A percentile compares a stretch with the other conserved stretches of the same genome.
phyloP scores from a whole-genome alignment of 2,888 invertebrate genomes.

The Cheilosia impressa region DNA sequence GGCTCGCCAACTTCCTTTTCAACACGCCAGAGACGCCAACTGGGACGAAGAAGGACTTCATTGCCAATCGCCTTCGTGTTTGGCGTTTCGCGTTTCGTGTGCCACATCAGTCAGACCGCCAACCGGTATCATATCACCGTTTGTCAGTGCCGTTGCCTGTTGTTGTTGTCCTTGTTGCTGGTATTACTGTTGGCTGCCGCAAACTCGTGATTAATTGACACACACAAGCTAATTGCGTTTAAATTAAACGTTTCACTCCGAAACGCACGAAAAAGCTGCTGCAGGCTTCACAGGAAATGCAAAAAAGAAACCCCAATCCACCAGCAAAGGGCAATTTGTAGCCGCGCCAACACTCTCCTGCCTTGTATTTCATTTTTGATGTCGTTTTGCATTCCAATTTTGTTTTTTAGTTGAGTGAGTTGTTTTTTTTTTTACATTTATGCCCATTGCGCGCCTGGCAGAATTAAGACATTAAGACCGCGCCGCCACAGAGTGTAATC shows the following conservation, averaged over 20 bases:
- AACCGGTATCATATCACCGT: constrained; percentile 73
- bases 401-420: constrained; percentile 20
- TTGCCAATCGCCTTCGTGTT: constrained; percentile 44
- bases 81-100: constrained; percentile 38
- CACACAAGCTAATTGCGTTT: constrained; percentile 76
- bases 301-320: constrained; percentile 12
- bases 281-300: constrained; percentile 67
- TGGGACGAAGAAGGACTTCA: constrained; percentile 55
- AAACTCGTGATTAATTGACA: constrained; percentile 74
- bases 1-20: constrained; percentile 47
- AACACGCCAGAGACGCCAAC: constrained; percentile 15
- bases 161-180: constrained; percentile 6
- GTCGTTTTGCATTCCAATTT: constrained; percentile 73
- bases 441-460: constrained; percentile 41
- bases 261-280: constrained; percentile 68
- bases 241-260: constrained; percentile 74
- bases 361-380: constrained; percentile 58
- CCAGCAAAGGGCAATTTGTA: constrained; percentile 64
- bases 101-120: constrained; percentile 69
- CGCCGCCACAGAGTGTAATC: constrained; percentile 70
- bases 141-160: constrained; percentile 30
- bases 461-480: constrained; percentile 75
- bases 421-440: constrained; percentile 21
- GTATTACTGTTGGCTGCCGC: constrained; percentile 61
- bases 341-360: constrained; percentile 36